Evolutionary conservation across 2,113 vertebrate species (phyloP).

Genomic region (Colaptes auratus): DNA sequence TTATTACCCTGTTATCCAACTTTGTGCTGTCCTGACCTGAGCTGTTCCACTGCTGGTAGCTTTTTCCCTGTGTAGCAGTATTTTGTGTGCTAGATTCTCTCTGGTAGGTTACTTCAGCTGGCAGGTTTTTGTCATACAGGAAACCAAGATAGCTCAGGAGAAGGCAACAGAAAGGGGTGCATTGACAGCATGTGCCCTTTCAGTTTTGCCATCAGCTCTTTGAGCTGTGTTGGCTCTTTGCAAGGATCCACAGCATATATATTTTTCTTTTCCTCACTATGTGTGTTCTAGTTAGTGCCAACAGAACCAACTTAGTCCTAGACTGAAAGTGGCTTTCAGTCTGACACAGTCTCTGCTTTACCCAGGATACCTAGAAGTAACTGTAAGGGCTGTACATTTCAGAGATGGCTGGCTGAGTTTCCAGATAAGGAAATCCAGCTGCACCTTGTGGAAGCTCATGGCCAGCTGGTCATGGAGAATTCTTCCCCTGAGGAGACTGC

Average conservation of each 20-base stretch:
- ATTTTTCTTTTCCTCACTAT: not conserved
- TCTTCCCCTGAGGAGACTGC: conserved; percentile 85
- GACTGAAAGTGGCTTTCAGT: conserved; percentile 27
- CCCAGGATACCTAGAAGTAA: conserved; percentile 36
- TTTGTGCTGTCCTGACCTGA: not conserved
- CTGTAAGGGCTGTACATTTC: conserved; percentile 49
- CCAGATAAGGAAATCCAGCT: conserved; percentile 88
- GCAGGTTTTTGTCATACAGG: not conserved
- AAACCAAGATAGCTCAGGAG: not conserved
- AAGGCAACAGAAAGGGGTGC: not conserved
- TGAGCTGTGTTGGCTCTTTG: not conserved
- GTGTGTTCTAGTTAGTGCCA: conserved; percentile 32
- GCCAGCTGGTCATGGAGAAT: conserved; percentile 77
- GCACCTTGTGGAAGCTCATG: conserved; percentile 78
- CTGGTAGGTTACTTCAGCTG: not conserved
- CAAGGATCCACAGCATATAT: not conserved
- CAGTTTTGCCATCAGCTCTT: not conserved
- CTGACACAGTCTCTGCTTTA: conserved; percentile 26
- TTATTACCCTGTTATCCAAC: not conserved
- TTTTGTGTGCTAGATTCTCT: not conserved
- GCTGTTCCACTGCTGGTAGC: not conserved
- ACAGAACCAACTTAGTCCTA: not conserved
- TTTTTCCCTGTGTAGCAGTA: not conserved
- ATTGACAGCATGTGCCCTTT: not conserved
- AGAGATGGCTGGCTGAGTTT: conserved; percentile 85